phyloP scores from a whole-genome alignment of 2,888 invertebrate species.

The Cactoblastis cactorum region DNA sequence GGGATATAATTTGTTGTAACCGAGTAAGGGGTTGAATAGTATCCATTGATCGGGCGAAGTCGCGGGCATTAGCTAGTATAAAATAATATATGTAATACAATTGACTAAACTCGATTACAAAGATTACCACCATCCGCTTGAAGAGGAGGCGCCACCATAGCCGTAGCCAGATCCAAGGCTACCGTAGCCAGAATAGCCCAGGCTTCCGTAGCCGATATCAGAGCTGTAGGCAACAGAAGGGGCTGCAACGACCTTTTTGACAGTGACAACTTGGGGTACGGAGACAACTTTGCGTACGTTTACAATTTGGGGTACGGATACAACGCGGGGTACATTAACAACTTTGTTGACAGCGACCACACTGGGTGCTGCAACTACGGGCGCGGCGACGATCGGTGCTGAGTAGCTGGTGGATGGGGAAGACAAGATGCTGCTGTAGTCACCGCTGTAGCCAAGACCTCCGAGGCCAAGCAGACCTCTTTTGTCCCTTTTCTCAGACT shows the following conservation, averaged over 20 bases:
- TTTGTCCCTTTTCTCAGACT: slow-evolving; percentile 26
- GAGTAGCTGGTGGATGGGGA: slow-evolving; percentile 18
- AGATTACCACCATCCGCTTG: slow-evolving; percentile 29
- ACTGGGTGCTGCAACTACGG: slow-evolving; percentile 24
- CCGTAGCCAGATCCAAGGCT: slow-evolving; percentile 23
- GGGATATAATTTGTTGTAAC: too few species aligned
- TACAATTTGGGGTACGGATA: slow-evolving; percentile 41
- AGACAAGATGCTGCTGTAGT: slow-evolving; percentile 20
- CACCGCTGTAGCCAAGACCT: slow-evolving; percentile 24
- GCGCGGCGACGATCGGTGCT: slow-evolving; percentile 16
- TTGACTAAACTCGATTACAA: slow-evolving; percentile 18
- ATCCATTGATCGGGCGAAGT: too few species aligned
- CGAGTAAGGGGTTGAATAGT: too few species aligned
- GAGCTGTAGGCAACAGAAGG: slow-evolving; percentile 32
- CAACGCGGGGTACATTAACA: slow-evolving; percentile 38
- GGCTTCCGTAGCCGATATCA: slow-evolving; percentile 25
- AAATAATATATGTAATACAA: slow-evolving; percentile 9
- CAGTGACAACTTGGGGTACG: slow-evolving; percentile 49
- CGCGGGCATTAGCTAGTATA: too few species aligned
- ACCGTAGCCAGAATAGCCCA: slow-evolving; percentile 18
- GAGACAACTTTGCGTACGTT: slow-evolving; percentile 45
- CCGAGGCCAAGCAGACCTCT: slow-evolving; percentile 7
- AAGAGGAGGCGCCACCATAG: slow-evolving; percentile 15
- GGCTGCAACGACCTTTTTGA: slow-evolving; percentile 48
- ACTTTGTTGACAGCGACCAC: slow-evolving; percentile 43